phyloP scores from a whole-genome alignment of 1,140 invertebrate genomes.

The Megalonaias nervosa region DNA sequence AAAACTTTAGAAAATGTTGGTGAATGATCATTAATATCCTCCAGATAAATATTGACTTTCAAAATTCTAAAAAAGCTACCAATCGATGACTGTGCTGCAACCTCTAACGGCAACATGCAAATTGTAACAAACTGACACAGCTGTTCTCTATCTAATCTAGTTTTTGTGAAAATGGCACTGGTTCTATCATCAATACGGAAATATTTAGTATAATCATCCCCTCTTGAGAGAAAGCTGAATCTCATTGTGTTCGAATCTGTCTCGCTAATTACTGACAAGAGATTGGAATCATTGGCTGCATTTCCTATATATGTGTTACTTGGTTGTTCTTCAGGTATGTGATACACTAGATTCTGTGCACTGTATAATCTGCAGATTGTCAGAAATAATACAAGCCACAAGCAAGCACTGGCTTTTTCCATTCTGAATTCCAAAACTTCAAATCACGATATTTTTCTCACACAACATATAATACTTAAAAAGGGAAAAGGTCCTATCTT shows the following conservation, averaged over 20 bases:
- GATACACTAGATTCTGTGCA: conserved; percentile 39
- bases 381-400: no score
- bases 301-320: conserved; percentile 55
- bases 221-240: conserved; percentile 52
- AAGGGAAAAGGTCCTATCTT: no score
- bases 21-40: conserved; percentile 94
- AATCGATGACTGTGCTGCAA: conserved; percentile 49
- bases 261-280: conserved; percentile 48
- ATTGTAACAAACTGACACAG: conserved; percentile 44
- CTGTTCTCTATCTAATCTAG: conserved; percentile 51
- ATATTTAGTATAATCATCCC: conserved; percentile 35
- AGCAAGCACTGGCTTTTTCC: no score
- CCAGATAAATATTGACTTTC: conserved; percentile 56
- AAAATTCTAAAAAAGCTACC: conserved; percentile 57
- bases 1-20: conserved; percentile 79
- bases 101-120: conserved; percentile 51
- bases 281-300: conserved; percentile 48
- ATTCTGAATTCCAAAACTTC: no score
- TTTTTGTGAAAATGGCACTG: conserved; percentile 51
- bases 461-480: no score
- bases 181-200: conserved; percentile 56
- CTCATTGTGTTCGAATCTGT: conserved; percentile 48
- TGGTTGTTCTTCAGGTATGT: conserved; percentile 50
- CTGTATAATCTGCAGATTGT: no score
- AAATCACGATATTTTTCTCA: no score